Evolutionary conservation across 2,888 invertebrate genomes (phyloP).

Genomic region (Philaethria dido): DNA sequence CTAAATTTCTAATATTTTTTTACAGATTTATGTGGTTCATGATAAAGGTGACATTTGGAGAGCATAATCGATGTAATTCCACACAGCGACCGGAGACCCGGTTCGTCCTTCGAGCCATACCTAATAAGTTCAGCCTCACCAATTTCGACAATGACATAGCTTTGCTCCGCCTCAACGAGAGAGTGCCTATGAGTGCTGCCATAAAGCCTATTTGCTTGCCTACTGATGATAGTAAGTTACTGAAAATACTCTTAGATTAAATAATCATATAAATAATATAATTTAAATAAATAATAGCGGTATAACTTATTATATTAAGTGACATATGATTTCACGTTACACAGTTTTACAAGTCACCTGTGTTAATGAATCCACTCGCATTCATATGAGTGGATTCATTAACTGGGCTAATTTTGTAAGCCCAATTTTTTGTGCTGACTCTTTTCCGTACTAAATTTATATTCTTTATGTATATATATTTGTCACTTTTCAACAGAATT

Average conservation of each 20-base stretch:
- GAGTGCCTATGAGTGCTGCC: constrained; percentile 89
- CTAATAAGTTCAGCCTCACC: constrained; percentile 91
- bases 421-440: no score
- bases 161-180: constrained; percentile 90
- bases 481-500: no score
- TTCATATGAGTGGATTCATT: no score
- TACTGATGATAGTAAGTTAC: constrained; percentile 75
- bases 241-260: neutral
- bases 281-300: neutral
- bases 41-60: constrained; percentile 94
- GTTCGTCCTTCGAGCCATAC: constrained; percentile 89
- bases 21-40: constrained; percentile 96
- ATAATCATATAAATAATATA: no score
- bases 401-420: no score
- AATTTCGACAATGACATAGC: constrained; percentile 96
- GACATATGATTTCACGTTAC: no score
- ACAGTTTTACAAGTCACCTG: no score
- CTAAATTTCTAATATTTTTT: constrained; percentile 32
- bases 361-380: no score
- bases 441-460: no score
- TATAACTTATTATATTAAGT: neutral
- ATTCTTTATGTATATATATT: no score
- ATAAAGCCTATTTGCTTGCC: constrained; percentile 94
- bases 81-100: constrained; percentile 89
- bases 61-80: constrained; percentile 92